A percentile compares a stretch with the other conserved stretches of the same genome.
These are phyloP conservation scores for Lagopus leucura DNA, from an alignment of 2,113 vertebrate genomes.

Conservation along the genomic window DNA sequence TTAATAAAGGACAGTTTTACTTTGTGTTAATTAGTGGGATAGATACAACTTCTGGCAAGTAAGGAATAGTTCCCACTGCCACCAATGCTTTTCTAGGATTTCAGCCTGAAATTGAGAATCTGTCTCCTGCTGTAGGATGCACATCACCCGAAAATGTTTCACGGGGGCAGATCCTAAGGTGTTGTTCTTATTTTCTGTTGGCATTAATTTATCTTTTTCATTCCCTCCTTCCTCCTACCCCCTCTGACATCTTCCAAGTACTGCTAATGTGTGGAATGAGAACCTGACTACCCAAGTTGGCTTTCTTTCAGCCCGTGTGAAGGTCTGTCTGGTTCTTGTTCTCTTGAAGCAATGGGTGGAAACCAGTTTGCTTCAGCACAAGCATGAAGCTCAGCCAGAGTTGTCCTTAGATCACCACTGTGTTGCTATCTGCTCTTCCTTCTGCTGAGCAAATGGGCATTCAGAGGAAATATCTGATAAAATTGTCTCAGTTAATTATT, in stretches of 20 bases:
- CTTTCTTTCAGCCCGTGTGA: neutral
- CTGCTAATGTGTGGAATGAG: neutral
- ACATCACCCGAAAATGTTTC: neutral
- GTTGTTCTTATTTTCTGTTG: neutral
- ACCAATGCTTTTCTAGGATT: neutral
- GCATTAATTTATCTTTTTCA: neutral
- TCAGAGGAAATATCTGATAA: neutral
- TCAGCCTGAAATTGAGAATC: neutral
- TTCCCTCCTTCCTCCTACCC: too few species aligned
- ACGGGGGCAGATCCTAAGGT: neutral
- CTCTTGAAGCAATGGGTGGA: neutral
- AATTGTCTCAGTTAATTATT: neutral
- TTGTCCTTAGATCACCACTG: neutral
- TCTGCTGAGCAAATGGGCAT: rapidly evolving
- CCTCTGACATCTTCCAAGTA: neutral
- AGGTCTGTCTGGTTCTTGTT: neutral
- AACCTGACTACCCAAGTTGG: neutral
- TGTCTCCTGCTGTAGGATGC: neutral
- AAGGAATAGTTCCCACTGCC: neutral
- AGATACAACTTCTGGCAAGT: neutral
- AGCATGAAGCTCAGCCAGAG: neutral
- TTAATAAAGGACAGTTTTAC: rapidly evolving
- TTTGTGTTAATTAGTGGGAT: neutral
- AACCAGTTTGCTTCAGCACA: neutral
- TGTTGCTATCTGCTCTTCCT: rapidly evolving